These are phyloP conservation scores for Anoncus sp. DNA, from an alignment of 2,888 invertebrate genomes.

Conservation along the genomic window DNA sequence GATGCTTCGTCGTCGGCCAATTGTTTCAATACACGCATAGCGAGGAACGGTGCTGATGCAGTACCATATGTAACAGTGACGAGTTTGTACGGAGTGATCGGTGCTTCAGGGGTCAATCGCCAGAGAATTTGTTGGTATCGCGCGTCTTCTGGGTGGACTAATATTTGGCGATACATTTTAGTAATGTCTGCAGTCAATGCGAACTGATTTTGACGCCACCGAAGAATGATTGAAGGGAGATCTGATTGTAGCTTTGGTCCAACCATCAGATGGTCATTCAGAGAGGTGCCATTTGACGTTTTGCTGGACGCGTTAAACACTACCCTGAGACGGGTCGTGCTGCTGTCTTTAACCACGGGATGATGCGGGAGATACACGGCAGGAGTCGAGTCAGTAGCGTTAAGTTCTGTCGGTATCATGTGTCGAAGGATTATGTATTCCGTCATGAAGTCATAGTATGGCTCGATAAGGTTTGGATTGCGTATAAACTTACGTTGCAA, in stretches of 20 bases:
- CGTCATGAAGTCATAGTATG: conserved; percentile 27
- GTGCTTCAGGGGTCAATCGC: neutral
- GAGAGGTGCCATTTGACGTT: conserved; percentile 43
- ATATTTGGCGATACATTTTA: conserved; percentile 52
- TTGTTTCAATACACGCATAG: too few relatives aligned
- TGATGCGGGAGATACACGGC: conserved; percentile 12
- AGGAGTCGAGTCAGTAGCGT: neutral
- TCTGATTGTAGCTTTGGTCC: conserved; percentile 40
- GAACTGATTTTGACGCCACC: conserved; percentile 41
- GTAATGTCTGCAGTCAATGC: conserved; percentile 51
- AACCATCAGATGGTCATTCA: conserved; percentile 48
- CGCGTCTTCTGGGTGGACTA: conserved; percentile 53
- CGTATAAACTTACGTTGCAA: conserved; percentile 19
- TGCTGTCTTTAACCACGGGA: conserved; percentile 13
- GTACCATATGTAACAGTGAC: conserved; percentile 69
- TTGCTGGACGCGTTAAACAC: conserved; percentile 58
- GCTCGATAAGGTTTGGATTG: neutral
- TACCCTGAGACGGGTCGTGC: conserved; percentile 44
- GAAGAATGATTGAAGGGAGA: conserved; percentile 24
- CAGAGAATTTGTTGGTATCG: conserved; percentile 61
- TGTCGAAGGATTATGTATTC: conserved; percentile 18
- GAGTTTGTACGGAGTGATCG: conserved; percentile 47
- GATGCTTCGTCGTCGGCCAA: conserved; percentile 7
- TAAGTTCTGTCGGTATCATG: conserved; percentile 9
- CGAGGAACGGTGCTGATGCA: conserved; percentile 67